Evolutionary conservation across 2,113 vertebrate species (phyloP), one percentile per base, ranked within the genome.

Genomic region (Colistium nudipinnis): DNA sequence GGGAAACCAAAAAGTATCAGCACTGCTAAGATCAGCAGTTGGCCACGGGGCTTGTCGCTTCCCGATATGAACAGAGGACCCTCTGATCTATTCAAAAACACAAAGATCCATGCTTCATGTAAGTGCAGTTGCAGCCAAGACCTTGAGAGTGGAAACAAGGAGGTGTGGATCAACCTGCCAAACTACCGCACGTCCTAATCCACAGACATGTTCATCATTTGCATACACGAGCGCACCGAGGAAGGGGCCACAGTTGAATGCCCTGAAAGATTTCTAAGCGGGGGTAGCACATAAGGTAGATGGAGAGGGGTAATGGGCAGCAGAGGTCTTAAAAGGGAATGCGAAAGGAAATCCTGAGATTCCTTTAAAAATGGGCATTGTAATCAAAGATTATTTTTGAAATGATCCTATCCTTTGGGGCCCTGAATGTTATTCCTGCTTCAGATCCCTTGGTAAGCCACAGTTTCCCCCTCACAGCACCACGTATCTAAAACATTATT

Each of bases 1-100:
- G 38, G 61, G 49, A 82, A 62, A 80, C 71, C 77, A 78, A 66
- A 81, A 81, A 72, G 57, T 66, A 80, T 81, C 79, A 65, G 74
- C 48, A 47, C 14, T 60, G 71, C 69, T 59, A 53, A 53, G 56
- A 76, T 70, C 76, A 67, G 59, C 61, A 62, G 28, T 63, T 82
- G 80, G 74, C 74, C 13, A 70, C 68, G 35, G 49, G 59, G 35
- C 39, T 81, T 17, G 25, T 55, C 22, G 11, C 71, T 74, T 76
- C 79, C 75, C 75, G 74, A 73, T 44, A 22, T 43, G 48, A 84
- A 75, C 48, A 43, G 27, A 70, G 27, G 69, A 36, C 35, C 19
- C 60, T 65, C 24, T 67, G 77, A 82, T 79, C 60, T 59, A 55
- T 76, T 55, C 48, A 72, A 80, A 71, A 59, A 72, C 28, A 44